These are phyloP conservation scores for Lepus timidus DNA, from an alignment of 2,113 vertebrate species.

Conservation along the genomic window DNA sequence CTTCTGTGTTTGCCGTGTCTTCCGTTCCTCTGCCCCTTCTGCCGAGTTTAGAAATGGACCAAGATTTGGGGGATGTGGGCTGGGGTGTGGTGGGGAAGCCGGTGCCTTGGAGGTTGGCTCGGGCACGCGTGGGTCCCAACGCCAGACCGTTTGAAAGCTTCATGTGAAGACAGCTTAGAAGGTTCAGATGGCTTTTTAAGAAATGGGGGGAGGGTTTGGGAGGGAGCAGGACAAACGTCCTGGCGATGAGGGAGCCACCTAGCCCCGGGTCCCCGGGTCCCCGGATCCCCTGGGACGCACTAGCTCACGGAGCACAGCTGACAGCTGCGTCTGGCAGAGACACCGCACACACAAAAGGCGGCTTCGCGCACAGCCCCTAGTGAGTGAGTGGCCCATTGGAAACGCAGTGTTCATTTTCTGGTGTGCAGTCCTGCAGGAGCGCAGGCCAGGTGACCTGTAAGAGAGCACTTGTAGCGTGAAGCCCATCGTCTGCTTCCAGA, in stretches of 20 bases:
- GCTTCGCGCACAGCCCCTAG: background rate
- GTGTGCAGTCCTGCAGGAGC: background rate
- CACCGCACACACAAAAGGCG: background rate
- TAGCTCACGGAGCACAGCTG: background rate
- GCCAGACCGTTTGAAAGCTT: background rate
- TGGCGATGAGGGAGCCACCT: background rate
- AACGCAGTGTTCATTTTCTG: background rate
- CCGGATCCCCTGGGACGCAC: background rate
- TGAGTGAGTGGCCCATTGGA: too few species aligned
- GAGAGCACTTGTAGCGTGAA: background rate
- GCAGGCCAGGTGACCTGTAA: background rate
- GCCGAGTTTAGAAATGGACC: background rate
- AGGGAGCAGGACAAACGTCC: background rate
- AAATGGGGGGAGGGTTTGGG: background rate
- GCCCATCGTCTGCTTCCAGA: background rate
- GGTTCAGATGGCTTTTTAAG: constrained; percentile 5
- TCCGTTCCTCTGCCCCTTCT: background rate
- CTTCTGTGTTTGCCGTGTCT: background rate
- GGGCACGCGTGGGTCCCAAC: background rate
- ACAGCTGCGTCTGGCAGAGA: background rate
- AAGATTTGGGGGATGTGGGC: background rate
- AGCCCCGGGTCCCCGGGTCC: background rate
- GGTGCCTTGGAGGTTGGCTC: rapidly evolving
- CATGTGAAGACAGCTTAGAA: background rate
- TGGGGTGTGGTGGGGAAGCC: background rate